Evolutionary conservation across 2,797 vertebrate species (phyloP).

Genomic region (Prionace glauca): DNA sequence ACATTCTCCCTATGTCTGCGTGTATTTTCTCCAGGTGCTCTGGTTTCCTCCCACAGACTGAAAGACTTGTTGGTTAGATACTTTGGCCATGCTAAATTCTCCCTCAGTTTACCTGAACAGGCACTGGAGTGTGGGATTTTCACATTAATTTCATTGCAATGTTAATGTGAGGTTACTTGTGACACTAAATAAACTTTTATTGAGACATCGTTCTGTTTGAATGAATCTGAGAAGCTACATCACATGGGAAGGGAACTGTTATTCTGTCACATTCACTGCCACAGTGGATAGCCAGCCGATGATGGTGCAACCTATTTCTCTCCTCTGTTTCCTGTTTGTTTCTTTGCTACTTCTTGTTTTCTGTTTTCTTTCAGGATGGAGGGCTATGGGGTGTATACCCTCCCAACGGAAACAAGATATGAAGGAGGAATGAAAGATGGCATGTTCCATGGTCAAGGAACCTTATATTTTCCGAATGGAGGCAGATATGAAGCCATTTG

Average conservation of each 20-base stretch:
- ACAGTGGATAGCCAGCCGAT: not conserved
- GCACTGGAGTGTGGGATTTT: no score
- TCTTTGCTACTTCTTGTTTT: not conserved
- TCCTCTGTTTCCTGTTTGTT: not conserved
- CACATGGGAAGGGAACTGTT: not conserved
- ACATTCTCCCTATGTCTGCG: no score
- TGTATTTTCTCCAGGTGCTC: no score
- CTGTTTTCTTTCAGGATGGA: constrained; percentile 67
- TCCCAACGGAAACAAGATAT: constrained; percentile 73
- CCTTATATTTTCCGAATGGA: constrained; percentile 69
- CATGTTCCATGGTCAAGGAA: constrained; percentile 84
- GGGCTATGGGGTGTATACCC: constrained; percentile 68
- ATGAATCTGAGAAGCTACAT: not conserved
- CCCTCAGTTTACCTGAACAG: no score
- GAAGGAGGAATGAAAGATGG: constrained; percentile 77
- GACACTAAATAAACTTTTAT: not conserved
- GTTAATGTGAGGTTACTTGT: no score
- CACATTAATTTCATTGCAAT: no score
- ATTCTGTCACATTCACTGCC: not conserved
- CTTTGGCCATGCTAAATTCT: no score
- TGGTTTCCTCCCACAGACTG: no score
- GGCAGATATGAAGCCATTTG: constrained; percentile 72
- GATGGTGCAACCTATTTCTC: not conserved
- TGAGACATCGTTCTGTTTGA: not conserved
- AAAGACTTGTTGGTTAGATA: no score